These are phyloP conservation scores for Archegozetes longisetosus DNA, from an alignment of 1,140 invertebrate genomes.

Conservation along the genomic window DNA sequence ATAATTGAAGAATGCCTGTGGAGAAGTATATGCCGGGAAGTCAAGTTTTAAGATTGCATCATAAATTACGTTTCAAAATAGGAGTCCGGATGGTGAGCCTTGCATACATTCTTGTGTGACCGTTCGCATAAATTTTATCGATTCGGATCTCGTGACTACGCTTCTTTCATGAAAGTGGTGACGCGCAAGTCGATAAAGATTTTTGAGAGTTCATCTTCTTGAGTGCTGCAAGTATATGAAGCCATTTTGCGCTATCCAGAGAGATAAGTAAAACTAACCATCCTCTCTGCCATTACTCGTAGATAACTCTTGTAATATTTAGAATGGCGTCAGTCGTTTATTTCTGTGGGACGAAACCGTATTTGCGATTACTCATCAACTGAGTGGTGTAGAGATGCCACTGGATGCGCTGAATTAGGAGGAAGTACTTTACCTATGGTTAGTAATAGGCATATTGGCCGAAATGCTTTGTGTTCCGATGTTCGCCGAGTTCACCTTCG, in stretches of 20 bases:
- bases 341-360: not conserved
- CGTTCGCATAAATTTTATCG: too few species aligned
- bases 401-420: too few species aligned
- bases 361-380: not conserved
- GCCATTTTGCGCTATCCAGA: not conserved
- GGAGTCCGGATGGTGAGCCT: not conserved
- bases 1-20: not conserved
- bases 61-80: slow-evolving; percentile 4
- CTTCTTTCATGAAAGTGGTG: not conserved
- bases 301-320: not conserved
- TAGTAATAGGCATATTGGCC: too few species aligned
- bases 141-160: not conserved
- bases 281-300: not conserved
- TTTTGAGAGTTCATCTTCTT: too few species aligned
- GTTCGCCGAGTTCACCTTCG: not conserved
- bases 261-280: not conserved
- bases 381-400: not conserved
- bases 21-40: not conserved
- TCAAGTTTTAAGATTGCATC: not conserved
- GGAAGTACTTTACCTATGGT: too few species aligned
- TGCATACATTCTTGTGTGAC: too few species aligned
- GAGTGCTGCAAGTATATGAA: too few species aligned
- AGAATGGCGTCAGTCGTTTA: not conserved
- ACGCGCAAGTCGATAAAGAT: not conserved
- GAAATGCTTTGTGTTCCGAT: not conserved